phyloP scores from a whole-genome alignment of 1,140 invertebrate genomes.

The Drosophila bocki region DNA sequence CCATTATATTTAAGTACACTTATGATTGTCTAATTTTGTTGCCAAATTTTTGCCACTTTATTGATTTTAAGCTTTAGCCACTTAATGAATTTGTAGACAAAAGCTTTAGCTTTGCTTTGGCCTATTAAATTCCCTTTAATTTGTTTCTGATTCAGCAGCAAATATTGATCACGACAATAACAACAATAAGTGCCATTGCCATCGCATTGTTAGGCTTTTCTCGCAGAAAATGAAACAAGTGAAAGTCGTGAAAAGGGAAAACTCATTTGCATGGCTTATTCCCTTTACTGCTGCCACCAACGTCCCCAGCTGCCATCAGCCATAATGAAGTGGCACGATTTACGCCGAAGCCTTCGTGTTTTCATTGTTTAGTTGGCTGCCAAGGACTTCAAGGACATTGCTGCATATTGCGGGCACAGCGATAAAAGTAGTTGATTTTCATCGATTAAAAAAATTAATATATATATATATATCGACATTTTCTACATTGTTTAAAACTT shows the following conservation, averaged over 20 bases:
- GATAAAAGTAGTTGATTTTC: not conserved
- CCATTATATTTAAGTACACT: too few species aligned
- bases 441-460: too few species aligned
- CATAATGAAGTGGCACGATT: slow-evolving; percentile 61
- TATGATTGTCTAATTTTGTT: not conserved
- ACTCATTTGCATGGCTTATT: slow-evolving; percentile 50
- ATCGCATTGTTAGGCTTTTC: slow-evolving; percentile 15
- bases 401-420: slow-evolving; percentile 7
- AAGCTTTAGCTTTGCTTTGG: not conserved
- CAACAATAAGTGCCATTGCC: not conserved
- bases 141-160: not conserved
- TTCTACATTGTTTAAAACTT: not conserved
- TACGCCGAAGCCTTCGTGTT: slow-evolving; percentile 44
- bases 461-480: too few species aligned
- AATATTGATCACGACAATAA: slow-evolving; percentile 21
- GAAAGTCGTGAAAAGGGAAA: slow-evolving; percentile 45
- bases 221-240: slow-evolving; percentile 18
- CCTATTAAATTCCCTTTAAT: not conserved
- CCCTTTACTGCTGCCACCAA: slow-evolving; percentile 15
- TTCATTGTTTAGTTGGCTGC: slow-evolving; percentile 53
- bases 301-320: slow-evolving; percentile 16
- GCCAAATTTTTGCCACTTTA: not conserved
- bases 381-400: slow-evolving; percentile 47
- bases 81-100: not conserved
- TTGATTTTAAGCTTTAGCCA: not conserved